Evolutionary conservation across 2,797 vertebrate genomes (phyloP), one percentile per base, ranked within the genome.

Genomic region (Galago senegalensis): DNA sequence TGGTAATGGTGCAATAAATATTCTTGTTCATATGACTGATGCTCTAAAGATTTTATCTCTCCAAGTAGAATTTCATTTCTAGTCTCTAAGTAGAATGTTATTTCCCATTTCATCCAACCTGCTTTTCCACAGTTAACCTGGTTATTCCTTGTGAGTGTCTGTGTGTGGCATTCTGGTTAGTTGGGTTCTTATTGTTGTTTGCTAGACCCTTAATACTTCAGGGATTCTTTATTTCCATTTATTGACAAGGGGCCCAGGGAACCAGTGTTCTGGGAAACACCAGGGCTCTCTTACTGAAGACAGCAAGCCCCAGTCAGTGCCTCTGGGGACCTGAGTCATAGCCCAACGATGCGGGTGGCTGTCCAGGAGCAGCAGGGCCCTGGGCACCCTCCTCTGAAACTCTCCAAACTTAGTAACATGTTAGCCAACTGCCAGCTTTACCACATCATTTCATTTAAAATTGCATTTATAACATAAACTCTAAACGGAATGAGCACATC

Each of bases 121-220:
- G 23, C 9, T 25, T 56, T 84, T 65, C 12, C 63, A 5, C 5
- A 56, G 31, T 61, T 16, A 37, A 8, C 61, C 46, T 63, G 34
- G 58, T 18, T 60, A 61, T 79, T 81, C 11, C 29, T 13, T 63
- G 56, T 4, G 10, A 20, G 69, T 21, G 18, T 40, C 53, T 11
- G 18, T 29, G 21, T 49, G 43, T 65, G 2, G 29, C 5, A 18
- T 81, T 61, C 18, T 34, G 63, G 37, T 53, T 67, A 23, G 12
- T 61, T 85, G 23, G 17, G 58, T 90, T 94, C 14, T 53, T 85
- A 25, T 77, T 46, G 21, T 63, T 75, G 53, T 31, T 85, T 67
- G 0, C 21, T 10, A 31, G n/a, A 29, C 13, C 27, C 7, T 20
- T 49, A 12, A 58, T 29, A 20, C 29, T 43, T 69, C 17, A 20